Evolutionary conservation across 53 echinoderm and acorn worm genomes (phyloP).

Genomic region (Arbacia lixula): DNA sequence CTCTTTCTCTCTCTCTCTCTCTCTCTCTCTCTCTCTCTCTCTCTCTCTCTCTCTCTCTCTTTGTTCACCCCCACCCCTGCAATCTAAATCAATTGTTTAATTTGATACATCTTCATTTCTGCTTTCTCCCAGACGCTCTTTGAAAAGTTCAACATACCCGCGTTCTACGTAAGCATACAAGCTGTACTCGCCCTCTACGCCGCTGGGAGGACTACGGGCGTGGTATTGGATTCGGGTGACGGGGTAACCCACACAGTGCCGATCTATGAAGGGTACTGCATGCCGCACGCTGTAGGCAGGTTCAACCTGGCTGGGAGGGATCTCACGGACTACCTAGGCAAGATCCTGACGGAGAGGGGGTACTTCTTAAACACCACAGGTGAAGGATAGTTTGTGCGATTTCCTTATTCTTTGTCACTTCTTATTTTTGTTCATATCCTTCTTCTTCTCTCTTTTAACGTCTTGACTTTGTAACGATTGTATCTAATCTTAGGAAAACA

Average conservation of each 20-base stretch:
- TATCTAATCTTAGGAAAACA: no score
- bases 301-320: conserved; percentile 38
- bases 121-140: conserved; percentile 20
- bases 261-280: conserved; percentile 29
- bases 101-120: not conserved
- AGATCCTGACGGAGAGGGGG: conserved; percentile 34
- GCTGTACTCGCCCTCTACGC: conserved; percentile 22
- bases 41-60: no score
- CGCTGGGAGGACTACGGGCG: conserved; percentile 18
- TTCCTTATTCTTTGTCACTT: no score
- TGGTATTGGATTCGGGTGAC: conserved; percentile 34
- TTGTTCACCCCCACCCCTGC: no score
- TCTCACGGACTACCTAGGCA: conserved; percentile 11
- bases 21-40: no score
- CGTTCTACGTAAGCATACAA: conserved; percentile 38
- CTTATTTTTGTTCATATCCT: no score
- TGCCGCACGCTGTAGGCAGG: conserved; percentile 32
- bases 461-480: no score
- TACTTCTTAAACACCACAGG: conserved; percentile 31
- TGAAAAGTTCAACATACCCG: conserved; percentile 40
- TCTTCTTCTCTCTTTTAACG: no score
- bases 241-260: conserved; percentile 39
- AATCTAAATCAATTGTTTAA: no score
- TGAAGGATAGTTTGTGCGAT: no score
- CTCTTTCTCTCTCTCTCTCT: no score